Base-by-base conservation (phyloP, 2,797 vertebrate species). In the Anomalospiza imberbis region DNA sequence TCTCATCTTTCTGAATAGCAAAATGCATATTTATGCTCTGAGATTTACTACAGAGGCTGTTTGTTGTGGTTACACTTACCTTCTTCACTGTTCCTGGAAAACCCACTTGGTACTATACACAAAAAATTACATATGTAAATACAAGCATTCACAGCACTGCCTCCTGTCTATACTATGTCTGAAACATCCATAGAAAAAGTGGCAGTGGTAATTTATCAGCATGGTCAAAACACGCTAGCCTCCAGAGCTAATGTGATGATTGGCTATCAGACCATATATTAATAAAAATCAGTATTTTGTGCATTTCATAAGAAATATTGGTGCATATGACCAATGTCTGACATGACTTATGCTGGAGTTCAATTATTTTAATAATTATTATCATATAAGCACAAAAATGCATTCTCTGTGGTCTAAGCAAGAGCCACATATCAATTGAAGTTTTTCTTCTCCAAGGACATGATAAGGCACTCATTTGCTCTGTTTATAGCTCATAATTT, bases 11-110 rank as follows among this genome's bases (percentile, higher is more conserved):
- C 48, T 76, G 16, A 87, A 76, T 13, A 22, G 2, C 7, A 21
- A 4, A 32, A 18, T 4, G 0, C 7, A 2, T 11, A 10, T 36
- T 77, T 53, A 44, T 61, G 31, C n/a, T 29, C 48, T 47, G 11
- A 73, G 17, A 79, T 29, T 68, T 58, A 26, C 31, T 54, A 16
- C 9, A 32, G 13, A 57, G 11, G 2, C 1, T 28, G 1, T 50
- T 32, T 36, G 4, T 14, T 68, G 20, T 20, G 6, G 19, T 40
- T 51, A 34, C 31, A 28, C 16, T 80, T 8, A 17, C 48, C 44
- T 47, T 76, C 19, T 36, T 66, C 17, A 26, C 2, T 61, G 8
- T 13, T 29, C 0, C 0, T 68, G 44, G 10, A 62, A 26, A 74
- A 34, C 6, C 8, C 12, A n/a, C 6, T 51, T 54, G 15, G 5